Conservation (phyloP, 2,888 invertebrate species). For the Conomelus anceps region DNA sequence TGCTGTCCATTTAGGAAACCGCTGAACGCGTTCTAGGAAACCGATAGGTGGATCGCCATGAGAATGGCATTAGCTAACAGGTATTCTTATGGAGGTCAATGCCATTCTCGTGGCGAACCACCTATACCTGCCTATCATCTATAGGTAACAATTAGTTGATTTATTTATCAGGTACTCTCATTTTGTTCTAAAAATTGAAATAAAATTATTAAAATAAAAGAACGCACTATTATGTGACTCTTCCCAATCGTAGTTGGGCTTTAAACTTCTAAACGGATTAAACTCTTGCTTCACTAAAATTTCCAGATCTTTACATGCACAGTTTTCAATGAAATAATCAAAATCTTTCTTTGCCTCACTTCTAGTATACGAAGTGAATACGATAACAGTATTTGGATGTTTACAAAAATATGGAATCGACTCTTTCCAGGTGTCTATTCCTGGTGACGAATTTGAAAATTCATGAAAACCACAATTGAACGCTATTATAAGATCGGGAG, state of each 20-base stretch:
- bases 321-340: constrained; percentile 23
- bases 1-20: no score
- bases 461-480: constrained; percentile 41
- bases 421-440: constrained; percentile 36
- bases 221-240: constrained; percentile 33
- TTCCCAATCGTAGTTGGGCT: constrained; percentile 38
- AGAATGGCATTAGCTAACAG: no score
- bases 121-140: no score
- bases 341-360: constrained; percentile 38
- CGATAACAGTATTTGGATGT: constrained; percentile 33
- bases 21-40: no score
- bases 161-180: no score
- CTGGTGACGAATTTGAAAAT: constrained; percentile 28
- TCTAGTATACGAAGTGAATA: constrained; percentile 39
- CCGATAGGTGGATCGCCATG: no score
- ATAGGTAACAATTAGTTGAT: no score
- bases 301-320: constrained; percentile 10
- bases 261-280: constrained; percentile 38
- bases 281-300: constrained; percentile 31
- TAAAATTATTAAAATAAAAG: constrained; percentile 38
- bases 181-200: not conserved
- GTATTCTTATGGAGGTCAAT: no score
- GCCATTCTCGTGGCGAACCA: no score
- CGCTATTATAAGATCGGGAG: constrained; percentile 39
- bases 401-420: constrained; percentile 36